A percentile compares a stretch with the other conserved stretches of the same genome.
phyloP scores from a whole-genome alignment of 2,113 vertebrate genomes.

The Camarhynchus parvulus region DNA sequence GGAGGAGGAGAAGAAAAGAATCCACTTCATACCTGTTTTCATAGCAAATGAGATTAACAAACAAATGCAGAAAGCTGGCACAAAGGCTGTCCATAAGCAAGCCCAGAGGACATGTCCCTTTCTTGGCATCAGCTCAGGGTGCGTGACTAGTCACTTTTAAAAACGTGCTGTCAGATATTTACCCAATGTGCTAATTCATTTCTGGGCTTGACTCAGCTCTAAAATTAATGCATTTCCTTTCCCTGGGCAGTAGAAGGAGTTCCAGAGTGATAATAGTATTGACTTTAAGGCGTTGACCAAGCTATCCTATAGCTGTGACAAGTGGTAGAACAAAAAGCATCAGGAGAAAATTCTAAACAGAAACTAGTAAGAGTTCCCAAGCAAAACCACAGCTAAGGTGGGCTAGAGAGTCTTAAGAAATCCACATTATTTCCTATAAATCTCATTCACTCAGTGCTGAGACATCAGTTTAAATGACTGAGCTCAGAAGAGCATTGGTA shows the following conservation, averaged over 20 bases:
- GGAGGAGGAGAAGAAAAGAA: background rate
- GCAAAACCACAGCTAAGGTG: background rate
- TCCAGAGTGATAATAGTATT: slow-evolving; percentile 16
- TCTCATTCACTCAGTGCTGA: background rate
- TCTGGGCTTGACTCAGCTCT: slow-evolving; percentile 3
- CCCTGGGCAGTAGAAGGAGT: background rate
- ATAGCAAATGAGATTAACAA: background rate
- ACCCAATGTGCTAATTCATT: background rate
- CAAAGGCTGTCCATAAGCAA: background rate
- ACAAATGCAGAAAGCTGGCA: background rate
- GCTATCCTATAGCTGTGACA: background rate
- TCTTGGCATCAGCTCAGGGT: background rate
- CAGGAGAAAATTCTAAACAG: background rate
- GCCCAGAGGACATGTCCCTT: background rate
- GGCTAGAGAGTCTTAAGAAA: background rate
- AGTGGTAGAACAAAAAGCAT: background rate
- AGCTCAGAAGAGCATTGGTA: background rate
- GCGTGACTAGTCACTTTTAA: background rate
- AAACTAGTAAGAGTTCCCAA: background rate
- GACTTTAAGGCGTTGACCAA: background rate
- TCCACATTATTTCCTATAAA: background rate
- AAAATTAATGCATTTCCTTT: slow-evolving; percentile 24
- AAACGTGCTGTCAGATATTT: slow-evolving; percentile 3
- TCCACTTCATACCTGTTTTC: background rate
- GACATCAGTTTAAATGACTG: background rate